phyloP scores from a whole-genome alignment of 2,113 vertebrate species.

The Hiodon tergisus region DNA sequence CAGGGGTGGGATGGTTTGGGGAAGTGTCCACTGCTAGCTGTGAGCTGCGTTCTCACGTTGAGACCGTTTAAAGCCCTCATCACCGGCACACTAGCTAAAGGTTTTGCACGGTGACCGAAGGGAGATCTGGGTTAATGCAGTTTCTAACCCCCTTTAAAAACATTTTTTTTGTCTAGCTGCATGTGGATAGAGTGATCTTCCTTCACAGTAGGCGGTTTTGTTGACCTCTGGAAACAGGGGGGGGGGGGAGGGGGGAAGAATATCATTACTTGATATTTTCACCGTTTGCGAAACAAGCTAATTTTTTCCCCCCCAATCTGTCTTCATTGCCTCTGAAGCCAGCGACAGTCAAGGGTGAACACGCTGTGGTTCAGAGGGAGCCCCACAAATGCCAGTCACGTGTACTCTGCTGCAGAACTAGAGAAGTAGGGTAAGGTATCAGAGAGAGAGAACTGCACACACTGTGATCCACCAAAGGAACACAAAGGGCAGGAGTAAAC shows the following conservation, averaged over 20 bases:
- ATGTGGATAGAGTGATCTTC: neutral
- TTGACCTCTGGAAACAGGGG: neutral
- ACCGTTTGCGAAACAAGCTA: neutral
- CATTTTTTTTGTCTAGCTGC: too few relatives aligned
- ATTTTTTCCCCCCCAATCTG: neutral
- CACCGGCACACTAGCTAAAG: neutral
- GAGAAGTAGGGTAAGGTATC: neutral
- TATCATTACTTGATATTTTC: too few relatives aligned
- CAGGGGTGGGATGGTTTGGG: neutral
- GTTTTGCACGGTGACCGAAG: too few relatives aligned
- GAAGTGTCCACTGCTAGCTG: neutral
- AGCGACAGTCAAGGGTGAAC: neutral
- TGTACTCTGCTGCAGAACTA: neutral
- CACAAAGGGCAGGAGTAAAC: neutral
- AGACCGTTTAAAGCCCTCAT: slow-evolving; percentile 4
- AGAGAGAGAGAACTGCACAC: neutral
- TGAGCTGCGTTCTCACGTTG: neutral
- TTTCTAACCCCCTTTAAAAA: too few relatives aligned
- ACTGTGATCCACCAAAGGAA: neutral
- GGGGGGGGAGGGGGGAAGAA: neutral
- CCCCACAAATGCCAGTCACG: neutral
- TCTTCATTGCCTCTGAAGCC: too few relatives aligned
- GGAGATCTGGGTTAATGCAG: too few relatives aligned
- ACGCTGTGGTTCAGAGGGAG: neutral
- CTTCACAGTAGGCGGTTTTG: neutral